Evolutionary conservation across 92 coral and sea anemone genomes (phyloP).

Genomic region (Pocillopora meandrina): DNA sequence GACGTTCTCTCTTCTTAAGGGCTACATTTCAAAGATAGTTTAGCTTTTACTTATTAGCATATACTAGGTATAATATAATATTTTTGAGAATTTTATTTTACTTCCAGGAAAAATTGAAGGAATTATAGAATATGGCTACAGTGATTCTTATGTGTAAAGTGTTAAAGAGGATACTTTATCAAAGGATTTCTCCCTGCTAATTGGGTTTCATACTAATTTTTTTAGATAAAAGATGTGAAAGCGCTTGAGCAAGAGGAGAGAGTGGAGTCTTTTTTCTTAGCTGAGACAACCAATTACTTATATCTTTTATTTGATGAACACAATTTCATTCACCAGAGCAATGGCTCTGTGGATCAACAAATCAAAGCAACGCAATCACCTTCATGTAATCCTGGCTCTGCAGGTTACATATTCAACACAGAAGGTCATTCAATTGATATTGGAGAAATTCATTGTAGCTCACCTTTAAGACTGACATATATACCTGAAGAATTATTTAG

Average conservation of each 20-base stretch:
- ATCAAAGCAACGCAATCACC: constrained; percentile 45
- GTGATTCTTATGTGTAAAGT: no score
- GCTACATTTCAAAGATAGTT: no score
- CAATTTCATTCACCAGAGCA: constrained; percentile 89
- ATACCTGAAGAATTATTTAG: constrained; percentile 54
- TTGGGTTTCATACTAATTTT: not conserved
- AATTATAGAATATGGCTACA: no score
- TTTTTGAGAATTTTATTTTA: no score
- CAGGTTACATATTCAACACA: constrained; percentile 91
- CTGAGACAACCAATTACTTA: constrained; percentile 95
- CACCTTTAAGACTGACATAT: constrained; percentile 56
- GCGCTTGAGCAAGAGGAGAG: constrained; percentile 93
- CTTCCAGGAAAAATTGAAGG: no score
- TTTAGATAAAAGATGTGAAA: constrained; percentile 89
- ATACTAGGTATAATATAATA: no score
- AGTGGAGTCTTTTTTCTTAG: constrained; percentile 98
- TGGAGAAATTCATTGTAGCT: constrained; percentile 91
- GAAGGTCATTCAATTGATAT: constrained; percentile 99
- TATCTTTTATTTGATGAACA: constrained; percentile 88
- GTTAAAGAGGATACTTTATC: no score
- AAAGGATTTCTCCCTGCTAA: no score
- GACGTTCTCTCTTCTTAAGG: no score
- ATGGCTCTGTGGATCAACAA: constrained; percentile 72
- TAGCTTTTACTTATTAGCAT: no score
- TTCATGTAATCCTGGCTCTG: constrained; percentile 70